Conservation (phyloP, 2,888 invertebrate species). For the Creontiades dilutus region DNA sequence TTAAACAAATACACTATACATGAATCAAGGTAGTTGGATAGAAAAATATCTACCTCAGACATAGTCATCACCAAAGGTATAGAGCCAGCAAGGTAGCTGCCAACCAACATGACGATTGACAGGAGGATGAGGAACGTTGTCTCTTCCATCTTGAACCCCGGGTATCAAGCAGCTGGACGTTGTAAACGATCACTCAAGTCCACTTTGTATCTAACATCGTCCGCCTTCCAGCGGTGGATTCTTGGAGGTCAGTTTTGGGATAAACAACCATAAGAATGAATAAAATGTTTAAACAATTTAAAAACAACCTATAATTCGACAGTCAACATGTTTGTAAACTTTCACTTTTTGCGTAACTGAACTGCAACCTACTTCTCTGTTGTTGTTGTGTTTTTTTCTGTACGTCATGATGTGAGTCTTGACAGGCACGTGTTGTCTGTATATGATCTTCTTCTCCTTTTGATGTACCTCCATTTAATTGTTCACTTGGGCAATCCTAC, state of each 20-base stretch:
- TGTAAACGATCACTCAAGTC: slow-evolving; percentile 29
- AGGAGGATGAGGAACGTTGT: slow-evolving; percentile 89
- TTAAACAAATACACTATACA: too few relatives aligned
- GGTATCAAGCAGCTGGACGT: slow-evolving; percentile 10
- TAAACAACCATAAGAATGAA: slow-evolving; percentile 13
- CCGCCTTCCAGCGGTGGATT: background rate
- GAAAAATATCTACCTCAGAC: slow-evolving; percentile 87
- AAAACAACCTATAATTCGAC: background rate
- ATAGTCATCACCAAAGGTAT: slow-evolving; percentile 95
- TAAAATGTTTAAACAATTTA: background rate
- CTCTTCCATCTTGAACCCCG: slow-evolving; percentile 85
- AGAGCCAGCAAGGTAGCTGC: slow-evolving; percentile 96
- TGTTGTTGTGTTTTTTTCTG: too few relatives aligned
- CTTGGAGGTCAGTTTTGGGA: background rate
- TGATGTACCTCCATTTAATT: too few relatives aligned
- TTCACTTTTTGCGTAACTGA: background rate
- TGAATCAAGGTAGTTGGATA: too few relatives aligned
- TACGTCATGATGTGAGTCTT: too few relatives aligned
- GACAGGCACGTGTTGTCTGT: too few relatives aligned
- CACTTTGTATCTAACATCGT: slow-evolving; percentile 26
- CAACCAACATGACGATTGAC: slow-evolving; percentile 95
- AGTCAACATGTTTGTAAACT: slow-evolving; percentile 56
- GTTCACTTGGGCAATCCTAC: too few relatives aligned
- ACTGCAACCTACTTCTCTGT: slow-evolving; percentile 9
- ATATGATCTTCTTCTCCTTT: too few relatives aligned